Evolutionary conservation across 2,888 invertebrate species (phyloP).

Genomic region (Troides aeacus): DNA sequence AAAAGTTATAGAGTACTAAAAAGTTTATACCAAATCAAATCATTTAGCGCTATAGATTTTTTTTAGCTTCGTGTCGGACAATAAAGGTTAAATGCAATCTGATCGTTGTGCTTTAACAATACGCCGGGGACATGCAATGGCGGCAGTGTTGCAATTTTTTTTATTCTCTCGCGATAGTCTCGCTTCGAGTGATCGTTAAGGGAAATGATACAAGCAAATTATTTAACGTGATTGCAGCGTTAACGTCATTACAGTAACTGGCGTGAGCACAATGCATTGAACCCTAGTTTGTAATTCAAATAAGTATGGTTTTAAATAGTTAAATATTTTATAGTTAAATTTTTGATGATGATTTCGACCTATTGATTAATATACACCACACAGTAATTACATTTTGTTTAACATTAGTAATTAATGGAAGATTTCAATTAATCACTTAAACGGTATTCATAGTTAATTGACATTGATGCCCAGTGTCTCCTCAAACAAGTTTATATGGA

Average conservation of each 20-base stretch:
- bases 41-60: conserved; percentile 28
- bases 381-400: no score
- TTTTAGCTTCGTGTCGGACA: conserved; percentile 44
- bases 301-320: not conserved
- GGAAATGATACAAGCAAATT: conserved; percentile 30
- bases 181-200: conserved; percentile 26
- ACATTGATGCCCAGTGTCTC: no score
- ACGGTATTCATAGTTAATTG: no score
- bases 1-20: not conserved
- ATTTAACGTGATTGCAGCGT: conserved; percentile 34
- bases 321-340: not conserved
- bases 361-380: no score
- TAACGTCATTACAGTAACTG: conserved; percentile 42
- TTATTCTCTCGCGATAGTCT: conserved; percentile 34
- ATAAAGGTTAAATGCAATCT: conserved; percentile 65
- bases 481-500: no score
- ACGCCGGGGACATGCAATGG: conserved; percentile 49
- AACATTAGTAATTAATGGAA: no score
- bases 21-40: not conserved
- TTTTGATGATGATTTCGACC: no score
- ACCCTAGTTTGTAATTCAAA: not conserved
- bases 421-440: no score
- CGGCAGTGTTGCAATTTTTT: conserved; percentile 38
- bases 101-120: conserved; percentile 57
- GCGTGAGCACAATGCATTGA: not conserved